Conservation (phyloP, 2,797 vertebrate genomes). For the Syndactyla subalaris region DNA sequence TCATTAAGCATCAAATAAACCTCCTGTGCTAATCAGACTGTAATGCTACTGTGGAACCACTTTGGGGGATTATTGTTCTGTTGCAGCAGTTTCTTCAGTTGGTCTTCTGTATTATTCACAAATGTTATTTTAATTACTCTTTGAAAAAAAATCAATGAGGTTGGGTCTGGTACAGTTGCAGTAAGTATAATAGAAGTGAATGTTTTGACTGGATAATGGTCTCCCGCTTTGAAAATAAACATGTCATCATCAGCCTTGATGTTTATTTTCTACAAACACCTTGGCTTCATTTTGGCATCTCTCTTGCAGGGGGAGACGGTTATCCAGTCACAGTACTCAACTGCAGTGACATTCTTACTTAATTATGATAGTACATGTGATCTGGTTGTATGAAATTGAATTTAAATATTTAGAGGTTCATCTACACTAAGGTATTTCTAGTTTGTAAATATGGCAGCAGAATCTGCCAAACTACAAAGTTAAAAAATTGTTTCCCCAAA, state of each 20-base stretch:
- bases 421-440: slow-evolving; percentile 63
- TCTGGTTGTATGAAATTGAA: slow-evolving; percentile 73
- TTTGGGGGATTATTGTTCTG: slow-evolving; percentile 65
- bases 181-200: slow-evolving; percentile 68
- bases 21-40: slow-evolving; percentile 55
- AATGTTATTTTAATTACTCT: slow-evolving; percentile 72
- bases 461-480: slow-evolving; percentile 67
- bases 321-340: slow-evolving; percentile 69
- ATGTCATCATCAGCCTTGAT: slow-evolving; percentile 74
- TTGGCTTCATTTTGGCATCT: slow-evolving; percentile 75
- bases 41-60: slow-evolving; percentile 29
- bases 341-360: slow-evolving; percentile 71
- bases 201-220: slow-evolving; percentile 74
- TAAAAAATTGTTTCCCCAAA: slow-evolving; percentile 60
- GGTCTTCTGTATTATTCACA: slow-evolving; percentile 68
- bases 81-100: slow-evolving; percentile 54
- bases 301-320: slow-evolving; percentile 62
- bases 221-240: slow-evolving; percentile 72
- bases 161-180: slow-evolving; percentile 50
- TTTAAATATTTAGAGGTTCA: slow-evolving; percentile 79
- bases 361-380: slow-evolving; percentile 76
- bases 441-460: slow-evolving; percentile 66
- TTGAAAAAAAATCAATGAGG: slow-evolving; percentile 68
- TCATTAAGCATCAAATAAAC: slow-evolving; percentile 65
- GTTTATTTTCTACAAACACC: slow-evolving; percentile 75